Base-by-base conservation (phyloP, 1,140 invertebrate species). In the Nephila pilipes region DNA sequence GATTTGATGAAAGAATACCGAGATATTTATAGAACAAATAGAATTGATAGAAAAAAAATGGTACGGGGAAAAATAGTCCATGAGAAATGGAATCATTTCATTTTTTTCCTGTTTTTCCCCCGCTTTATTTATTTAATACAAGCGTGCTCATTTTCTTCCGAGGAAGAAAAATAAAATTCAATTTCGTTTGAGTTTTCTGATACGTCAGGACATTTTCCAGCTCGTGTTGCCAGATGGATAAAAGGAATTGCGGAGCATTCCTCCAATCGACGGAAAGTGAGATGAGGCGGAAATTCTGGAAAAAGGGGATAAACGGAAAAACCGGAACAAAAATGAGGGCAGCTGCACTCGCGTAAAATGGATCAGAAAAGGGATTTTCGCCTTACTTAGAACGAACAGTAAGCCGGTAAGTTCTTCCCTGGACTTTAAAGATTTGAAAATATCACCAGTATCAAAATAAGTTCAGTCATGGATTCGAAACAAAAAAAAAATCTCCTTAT, bases 41-140 rank as follows among this genome's bases (percentile, higher is more conserved):
- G 20, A 58, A 58, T 5, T 20, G 18, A 58, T 18, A 10, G 3
- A 2, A 18, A n/a, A n/a, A n/a, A n/a, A 2, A 22, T 2, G 18
- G 22, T 22, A n/a, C 2, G 16, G 8, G 25, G 63, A 65, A 65
- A 12, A 12, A 8, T n/a, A 25, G 25, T 25, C 63, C 63, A 65
- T 65, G 63, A 65, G 63, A 29, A 65, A 65, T 65, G 63, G 63
- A 65, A 65, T 65, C 63, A 65, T 65, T 65, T 65, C 12, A 65
- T 65, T 65, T 46, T 46, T 65, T 65, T 65, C 22, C 1, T 22
- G 58, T 60, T 63, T n/a, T 22, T 6, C n/a, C 8, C 1, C 8
- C 25, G 10, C 63, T 65, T 65, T 65, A 65, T 65, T 65, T 65
- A 65, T 65, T 65, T 65, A 65, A 65, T 65, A 65, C 63, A 65